Percentiles rank a stretch among this genome's conserved stretches.
Conservation (phyloP, 2,113 vertebrate species). For the Toxostoma redivivum region DNA sequence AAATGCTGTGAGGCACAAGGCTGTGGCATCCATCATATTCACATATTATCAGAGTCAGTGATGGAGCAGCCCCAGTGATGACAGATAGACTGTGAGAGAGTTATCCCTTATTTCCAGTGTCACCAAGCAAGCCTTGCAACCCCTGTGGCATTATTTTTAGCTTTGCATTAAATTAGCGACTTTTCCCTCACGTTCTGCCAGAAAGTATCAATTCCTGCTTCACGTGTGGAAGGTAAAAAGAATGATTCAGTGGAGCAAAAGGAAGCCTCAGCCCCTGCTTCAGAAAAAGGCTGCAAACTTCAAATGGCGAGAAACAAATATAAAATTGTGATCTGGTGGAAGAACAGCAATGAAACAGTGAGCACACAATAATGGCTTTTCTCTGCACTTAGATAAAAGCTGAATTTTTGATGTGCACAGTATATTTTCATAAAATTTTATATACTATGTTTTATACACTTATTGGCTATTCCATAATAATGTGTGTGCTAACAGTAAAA, state of each 20-base stretch:
- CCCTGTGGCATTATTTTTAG: slow-evolving; percentile 75
- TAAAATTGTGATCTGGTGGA: slow-evolving; percentile 73
- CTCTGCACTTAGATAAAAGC: slow-evolving; percentile 82
- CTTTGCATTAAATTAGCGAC: slow-evolving; percentile 87
- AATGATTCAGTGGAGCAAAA: slow-evolving; percentile 26
- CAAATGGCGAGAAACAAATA: slow-evolving; percentile 71
- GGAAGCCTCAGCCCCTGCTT: slow-evolving; percentile 12
- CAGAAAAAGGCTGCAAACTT: slow-evolving; percentile 53
- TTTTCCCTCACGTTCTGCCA: slow-evolving; percentile 66
- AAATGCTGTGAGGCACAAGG: slow-evolving; percentile 76
- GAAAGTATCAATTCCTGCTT: slow-evolving; percentile 71
- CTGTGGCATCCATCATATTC: slow-evolving; percentile 86
- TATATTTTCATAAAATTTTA: slow-evolving; percentile 98
- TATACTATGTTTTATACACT: slow-evolving; percentile 98
- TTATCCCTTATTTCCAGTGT: slow-evolving; percentile 83
- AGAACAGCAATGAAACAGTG: slow-evolving; percentile 75
- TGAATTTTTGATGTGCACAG: slow-evolving; percentile 81
- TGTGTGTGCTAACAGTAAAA: slow-evolving; percentile 89
- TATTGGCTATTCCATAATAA: slow-evolving; percentile 95
- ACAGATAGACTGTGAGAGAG: slow-evolving; percentile 90
- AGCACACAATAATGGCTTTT: slow-evolving; percentile 78
- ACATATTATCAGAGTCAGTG: slow-evolving; percentile 90
- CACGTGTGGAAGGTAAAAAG: slow-evolving; percentile 48
- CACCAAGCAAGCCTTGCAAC: slow-evolving; percentile 72
- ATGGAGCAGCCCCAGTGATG: slow-evolving; percentile 85